Base-by-base conservation (phyloP, 2,113 vertebrate species). In the Corythaixoides concolor region DNA sequence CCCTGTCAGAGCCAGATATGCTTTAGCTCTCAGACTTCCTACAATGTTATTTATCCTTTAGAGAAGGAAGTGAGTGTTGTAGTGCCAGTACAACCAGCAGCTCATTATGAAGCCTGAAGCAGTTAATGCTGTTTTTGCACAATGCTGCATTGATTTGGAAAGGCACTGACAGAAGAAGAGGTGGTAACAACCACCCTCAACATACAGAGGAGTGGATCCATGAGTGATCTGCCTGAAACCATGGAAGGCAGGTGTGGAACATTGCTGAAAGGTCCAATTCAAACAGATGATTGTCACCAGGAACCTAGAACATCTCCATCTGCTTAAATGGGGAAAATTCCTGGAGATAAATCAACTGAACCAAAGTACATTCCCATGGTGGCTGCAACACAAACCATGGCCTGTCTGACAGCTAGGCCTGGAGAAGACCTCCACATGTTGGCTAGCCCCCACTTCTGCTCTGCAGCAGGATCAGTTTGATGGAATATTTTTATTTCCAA, bases 251-350 rank as follows among this genome's bases (percentile, higher is more conserved):
- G 9, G 1, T 6, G 2, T 22, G 6, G n/a, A 33, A 72, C 32
- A 18, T 0, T 53, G 49, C 41, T 73, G 39, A 56, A 80, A 80
- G 30, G 8, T 37, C 12, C 11, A 6, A 0, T 41, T 79, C 2
- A 2, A 19, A 27, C 62, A 68, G 11, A 47, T 0, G 3, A 1
- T 18, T 33, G 5, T 8, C 28, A 33, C 0, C 1, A 2, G 5
- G n/a, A 83, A 50, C 4, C 1, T n/a, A 53, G 35, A 85, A 35
- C 33, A 88, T 12, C 15, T 74, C 62, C 22, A 56, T 18, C 10
- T 76, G 22, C 16, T 60, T 75, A 56, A 91, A 56, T 10, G 3
- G 7, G 45, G 30, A 39, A 52, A 20, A 79, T 7, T 67, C 33
- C 39, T 60, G 18, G 47, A 56, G 20, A 41, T 3, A 12, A 15